Evolutionary conservation across 2,113 vertebrate species (phyloP).

Genomic region (Choloepus hoffmanni): DNA sequence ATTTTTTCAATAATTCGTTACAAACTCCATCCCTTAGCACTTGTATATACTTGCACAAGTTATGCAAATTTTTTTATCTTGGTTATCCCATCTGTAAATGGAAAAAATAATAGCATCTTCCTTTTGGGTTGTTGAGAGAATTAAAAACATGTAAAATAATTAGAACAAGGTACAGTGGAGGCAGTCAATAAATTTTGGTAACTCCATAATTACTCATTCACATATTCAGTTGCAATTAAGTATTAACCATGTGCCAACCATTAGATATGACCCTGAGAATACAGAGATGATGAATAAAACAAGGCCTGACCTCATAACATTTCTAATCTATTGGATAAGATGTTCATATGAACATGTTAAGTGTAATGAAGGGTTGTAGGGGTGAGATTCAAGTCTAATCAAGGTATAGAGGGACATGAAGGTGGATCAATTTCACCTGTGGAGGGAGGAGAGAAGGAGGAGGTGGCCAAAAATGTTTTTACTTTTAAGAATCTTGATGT

Average conservation of each 20-base stretch:
- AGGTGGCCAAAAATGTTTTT: neutral
- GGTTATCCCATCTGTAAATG: neutral
- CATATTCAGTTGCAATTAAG: neutral
- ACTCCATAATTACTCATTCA: neutral
- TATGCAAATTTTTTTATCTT: neutral
- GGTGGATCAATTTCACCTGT: neutral
- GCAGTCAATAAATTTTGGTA: neutral
- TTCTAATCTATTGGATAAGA: neutral
- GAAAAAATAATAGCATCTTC: neutral
- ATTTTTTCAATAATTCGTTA: neutral
- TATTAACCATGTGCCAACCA: neutral
- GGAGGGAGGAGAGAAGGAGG: neutral
- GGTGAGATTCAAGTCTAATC: neutral
- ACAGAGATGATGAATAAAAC: neutral
- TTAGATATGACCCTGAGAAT: neutral
- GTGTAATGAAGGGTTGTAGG: neutral
- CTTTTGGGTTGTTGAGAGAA: neutral
- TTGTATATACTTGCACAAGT: neutral
- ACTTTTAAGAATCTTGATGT: neutral
- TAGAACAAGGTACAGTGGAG: neutral
- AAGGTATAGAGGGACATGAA: neutral
- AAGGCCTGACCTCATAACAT: neutral
- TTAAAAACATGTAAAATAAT: neutral
- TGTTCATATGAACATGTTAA: neutral
- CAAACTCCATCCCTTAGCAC: neutral